Conservation (phyloP, 1,140 invertebrate genomes). For the Phymastichus coffea region DNA sequence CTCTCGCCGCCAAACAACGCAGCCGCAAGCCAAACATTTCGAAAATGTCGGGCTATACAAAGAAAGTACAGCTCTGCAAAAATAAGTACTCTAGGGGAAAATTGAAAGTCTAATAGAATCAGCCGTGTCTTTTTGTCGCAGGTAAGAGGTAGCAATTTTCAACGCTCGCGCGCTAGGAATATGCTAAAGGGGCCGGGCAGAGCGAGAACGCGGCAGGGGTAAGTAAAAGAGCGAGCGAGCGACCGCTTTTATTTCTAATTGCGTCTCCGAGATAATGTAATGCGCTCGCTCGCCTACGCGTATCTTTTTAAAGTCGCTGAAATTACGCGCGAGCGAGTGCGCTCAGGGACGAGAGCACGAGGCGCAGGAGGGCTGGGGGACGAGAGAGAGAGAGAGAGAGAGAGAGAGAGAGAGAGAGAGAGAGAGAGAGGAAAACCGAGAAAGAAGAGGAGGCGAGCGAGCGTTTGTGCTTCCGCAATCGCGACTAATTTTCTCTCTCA, state of each 20-base stretch:
- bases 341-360: background rate
- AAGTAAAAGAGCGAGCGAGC: constrained; percentile 12
- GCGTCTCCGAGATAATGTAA: constrained; percentile 44
- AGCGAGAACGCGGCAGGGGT: constrained; percentile 16
- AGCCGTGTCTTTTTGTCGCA: constrained; percentile 31
- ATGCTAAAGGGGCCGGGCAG: constrained; percentile 20
- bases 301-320: constrained; percentile 15
- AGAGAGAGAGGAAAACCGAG: background rate
- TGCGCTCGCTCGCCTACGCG: constrained; percentile 29
- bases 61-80: too few species aligned
- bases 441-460: too few species aligned
- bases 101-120: constrained; percentile 32
- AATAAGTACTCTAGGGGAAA: background rate
- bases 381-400: background rate
- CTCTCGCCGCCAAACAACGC: too few species aligned
- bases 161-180: background rate
- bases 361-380: background rate
- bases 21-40: too few species aligned
- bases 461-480: background rate
- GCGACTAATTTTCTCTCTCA: background rate
- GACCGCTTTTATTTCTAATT: constrained; percentile 44
- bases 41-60: too few species aligned
- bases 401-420: background rate
- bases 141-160: constrained; percentile 37
- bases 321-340: constrained; percentile 3